Base-by-base conservation (phyloP, 2,888 invertebrate genomes). In the Cabera pusaria region DNA sequence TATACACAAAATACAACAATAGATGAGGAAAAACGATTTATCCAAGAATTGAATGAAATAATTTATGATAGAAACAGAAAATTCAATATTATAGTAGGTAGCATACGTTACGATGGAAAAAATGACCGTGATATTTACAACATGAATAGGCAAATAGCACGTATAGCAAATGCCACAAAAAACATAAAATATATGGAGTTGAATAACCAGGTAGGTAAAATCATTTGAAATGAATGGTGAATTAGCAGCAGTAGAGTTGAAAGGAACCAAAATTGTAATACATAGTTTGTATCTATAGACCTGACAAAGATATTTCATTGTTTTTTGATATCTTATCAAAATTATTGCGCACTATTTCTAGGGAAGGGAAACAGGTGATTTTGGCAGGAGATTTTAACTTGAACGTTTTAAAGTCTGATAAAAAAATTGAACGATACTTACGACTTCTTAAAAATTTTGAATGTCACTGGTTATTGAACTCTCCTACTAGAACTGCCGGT, bases 191-290 rank as follows among this genome's bases (percentile, higher is more conserved):
- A 14, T 14, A 4, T 14, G 7, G 14, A 14, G 12, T 6, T 24
- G 6, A 11, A 24, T 3, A 12, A 5, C 5, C 7, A 14, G 7
- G 7, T 29, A 3, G 7, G 5, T 2, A 27, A 18, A 17, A 14
- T 16, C 26, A 6, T 26, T 17, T 16, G 26, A 26, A 5, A 26
- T 26, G 26, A 26, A 26, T 6, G 16, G 16, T 9, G 26, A 26
- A 6, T 6, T 26, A 9, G 8, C 26, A 2, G 26, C 17, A 26
- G 17, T 26, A 5, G 26, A 26, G 17, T 9, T 26, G 6, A 12
- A 9, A 6, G 1, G 17, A n/a, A 9, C 17, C 1, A 26, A 26
- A 16, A 8, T 8, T 8, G 26, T 26, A 17, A 17, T n/a, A n/a
- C n/a, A n/a, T 26, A 2, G 9, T 26, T 6, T n/a, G 8, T 2